These are phyloP conservation scores for Gallinago media DNA, from an alignment of 2,113 vertebrate genomes.

Conservation along the genomic window DNA sequence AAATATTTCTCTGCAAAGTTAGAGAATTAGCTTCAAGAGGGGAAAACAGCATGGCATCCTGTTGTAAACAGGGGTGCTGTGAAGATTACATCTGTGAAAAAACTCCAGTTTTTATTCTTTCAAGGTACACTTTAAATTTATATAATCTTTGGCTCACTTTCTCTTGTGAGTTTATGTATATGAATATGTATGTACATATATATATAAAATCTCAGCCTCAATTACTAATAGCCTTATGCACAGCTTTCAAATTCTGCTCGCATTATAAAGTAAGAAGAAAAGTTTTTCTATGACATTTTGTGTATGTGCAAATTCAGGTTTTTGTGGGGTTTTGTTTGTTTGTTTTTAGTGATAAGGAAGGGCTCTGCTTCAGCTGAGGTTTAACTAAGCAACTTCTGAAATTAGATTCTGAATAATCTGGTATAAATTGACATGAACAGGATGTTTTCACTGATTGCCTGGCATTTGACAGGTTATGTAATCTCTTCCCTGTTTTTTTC, in stretches of 20 bases:
- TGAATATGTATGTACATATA: too few species aligned
- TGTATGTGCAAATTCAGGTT: not conserved
- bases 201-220: not conserved
- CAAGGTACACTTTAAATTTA: not conserved
- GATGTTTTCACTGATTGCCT: not conserved
- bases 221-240: not conserved
- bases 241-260: not conserved
- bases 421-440: not conserved
- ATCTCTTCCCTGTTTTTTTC: not conserved
- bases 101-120: accelerated
- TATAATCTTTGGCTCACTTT: not conserved
- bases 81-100: not conserved
- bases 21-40: not conserved
- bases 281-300: not conserved
- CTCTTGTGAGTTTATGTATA: not conserved
- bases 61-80: not conserved
- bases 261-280: not conserved
- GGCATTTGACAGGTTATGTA: not conserved
- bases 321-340: not conserved
- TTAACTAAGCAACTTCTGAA: not conserved
- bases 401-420: not conserved
- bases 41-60: not conserved
- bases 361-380: not conserved
- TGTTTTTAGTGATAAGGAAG: not conserved
- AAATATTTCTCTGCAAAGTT: not conserved